Evolutionary conservation across 2,797 vertebrate genomes (phyloP), one percentile per base, ranked within the genome.

Genomic region (Rhynchonycteris naso): DNA sequence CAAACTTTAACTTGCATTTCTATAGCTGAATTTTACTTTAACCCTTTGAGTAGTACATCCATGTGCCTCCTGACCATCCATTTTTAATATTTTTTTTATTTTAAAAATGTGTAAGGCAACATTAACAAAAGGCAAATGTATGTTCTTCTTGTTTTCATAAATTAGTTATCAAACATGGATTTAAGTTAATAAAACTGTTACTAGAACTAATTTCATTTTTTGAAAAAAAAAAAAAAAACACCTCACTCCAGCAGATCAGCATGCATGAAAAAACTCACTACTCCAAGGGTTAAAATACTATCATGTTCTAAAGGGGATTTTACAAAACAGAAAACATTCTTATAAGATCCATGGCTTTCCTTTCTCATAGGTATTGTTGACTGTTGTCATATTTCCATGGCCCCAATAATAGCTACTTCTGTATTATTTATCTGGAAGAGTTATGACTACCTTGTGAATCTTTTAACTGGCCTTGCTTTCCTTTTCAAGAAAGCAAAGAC

Each of bases 1-100:
- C 90, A 85, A 75, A 68, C 43, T 43, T 43, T 43, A 43, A 43
- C 43, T 43, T 43, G 14, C 83, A 86, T 61, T 56, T 72, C 33
- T 74, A 69, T 71, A 56, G 71, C 16, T 38, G 66, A 83, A 85
- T 72, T 94, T 52, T 21, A 91, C 76, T 95, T 95, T 80, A 43
- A 43, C 43, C 43, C 43, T 43, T 43, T 43, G 43, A 43, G 43
- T 43, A 43, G 43, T 43, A 43, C 43, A 43, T 43, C 8, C 43
- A 43, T 43, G 43, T 43, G 43, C 43, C 43, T 43, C 43, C 43
- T 43, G 43, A 43, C 3, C 43, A 43, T 43, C 43, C 43, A 43
- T 43, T 43, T 43, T 43, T 43, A 43, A 43, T 43, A 43, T 43
- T 43, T 43, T 43, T 43, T 43, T 43, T 43, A 43, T 43, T 43